Evolutionary conservation across 2,797 vertebrate genomes (phyloP).

Genomic region (Cyclura pinguis): DNA sequence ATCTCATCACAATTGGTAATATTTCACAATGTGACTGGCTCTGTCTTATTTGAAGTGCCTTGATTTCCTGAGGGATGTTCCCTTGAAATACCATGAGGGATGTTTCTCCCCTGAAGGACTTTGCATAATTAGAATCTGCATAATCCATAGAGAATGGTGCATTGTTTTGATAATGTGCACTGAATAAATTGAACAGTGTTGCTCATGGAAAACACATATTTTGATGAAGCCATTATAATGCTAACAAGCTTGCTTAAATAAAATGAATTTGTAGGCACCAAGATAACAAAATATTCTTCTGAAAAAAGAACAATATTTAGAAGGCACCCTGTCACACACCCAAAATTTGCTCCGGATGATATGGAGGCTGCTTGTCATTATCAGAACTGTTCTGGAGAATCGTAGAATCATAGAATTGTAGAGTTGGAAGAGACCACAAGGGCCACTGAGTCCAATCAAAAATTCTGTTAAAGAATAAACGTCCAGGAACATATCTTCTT

Average conservation of each 20-base stretch:
- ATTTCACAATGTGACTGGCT: conserved; percentile 6
- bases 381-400: background rate
- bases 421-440: too few species aligned
- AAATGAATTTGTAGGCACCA: conserved; percentile 24
- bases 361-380: background rate
- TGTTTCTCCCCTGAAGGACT: conserved; percentile 23
- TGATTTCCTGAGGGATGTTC: conserved; percentile 39
- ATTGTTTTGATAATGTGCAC: conserved; percentile 27
- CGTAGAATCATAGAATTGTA: too few species aligned
- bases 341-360: background rate
- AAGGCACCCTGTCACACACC: background rate
- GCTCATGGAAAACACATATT: conserved; percentile 2
- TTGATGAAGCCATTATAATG: conserved; percentile 33
- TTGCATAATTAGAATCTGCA: conserved; percentile 41
- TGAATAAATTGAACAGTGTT: conserved; percentile 30
- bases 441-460: too few species aligned
- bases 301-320: background rate
- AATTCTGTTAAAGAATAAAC: too few species aligned
- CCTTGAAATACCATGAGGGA: conserved; percentile 24
- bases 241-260: conserved; percentile 26
- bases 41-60: conserved; percentile 25
- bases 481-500: too few species aligned
- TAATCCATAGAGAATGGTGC: conserved; percentile 37
- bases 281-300: conserved; percentile 20
- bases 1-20: conserved; percentile 15